Evolutionary conservation across 2,797 vertebrate species (phyloP), one percentile per base, ranked within the genome.

Genomic region (Adelosebastes latens): DNA sequence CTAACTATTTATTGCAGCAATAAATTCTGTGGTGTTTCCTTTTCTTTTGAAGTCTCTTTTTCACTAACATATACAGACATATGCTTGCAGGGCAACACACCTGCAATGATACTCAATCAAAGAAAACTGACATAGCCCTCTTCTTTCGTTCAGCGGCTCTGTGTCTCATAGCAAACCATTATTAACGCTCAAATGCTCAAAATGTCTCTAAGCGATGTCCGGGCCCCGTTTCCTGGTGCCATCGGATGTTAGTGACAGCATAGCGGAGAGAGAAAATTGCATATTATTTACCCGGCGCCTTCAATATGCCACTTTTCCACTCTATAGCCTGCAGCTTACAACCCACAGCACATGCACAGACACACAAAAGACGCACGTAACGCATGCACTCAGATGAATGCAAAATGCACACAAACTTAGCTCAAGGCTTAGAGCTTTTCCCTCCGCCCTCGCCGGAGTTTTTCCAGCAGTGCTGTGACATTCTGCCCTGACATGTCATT

Each of bases 231-330:
- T 91, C 87, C 82, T 60, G 60, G 66, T 79, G 90, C 85, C 78
- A 77, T 85, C 67, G 72, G 85, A 91, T 88, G 88, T 87, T 89
- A 80, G 87, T 88, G 92, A 94, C 93, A 93, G 91, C 79, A 80
- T 66, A 87, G 86, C 64, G 66, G 72, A 72, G 85, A 82, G 69
- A 81, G 89, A 90, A 93, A 93, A 91, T 92, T 92, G 91, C 91
- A 94, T 93, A 92, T 94, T 93, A 95, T 94, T 93, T 94, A 93
- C 88, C 79, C 89, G 52, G 82, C 31, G 65, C 83, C 78, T 92
- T 92, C 90, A 94, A 93, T 92, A 93, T 92, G 92, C 91, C 93
- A 93, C 92, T 93, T 93, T 93, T 90, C 90, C 82, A 87, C 88
- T 94, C 91, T 88, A 79, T 89, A 84, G 90, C 92, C 88, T 49